Evolutionary conservation across 2,113 vertebrate species (phyloP).

Genomic region (Stercorarius parasiticus): DNA sequence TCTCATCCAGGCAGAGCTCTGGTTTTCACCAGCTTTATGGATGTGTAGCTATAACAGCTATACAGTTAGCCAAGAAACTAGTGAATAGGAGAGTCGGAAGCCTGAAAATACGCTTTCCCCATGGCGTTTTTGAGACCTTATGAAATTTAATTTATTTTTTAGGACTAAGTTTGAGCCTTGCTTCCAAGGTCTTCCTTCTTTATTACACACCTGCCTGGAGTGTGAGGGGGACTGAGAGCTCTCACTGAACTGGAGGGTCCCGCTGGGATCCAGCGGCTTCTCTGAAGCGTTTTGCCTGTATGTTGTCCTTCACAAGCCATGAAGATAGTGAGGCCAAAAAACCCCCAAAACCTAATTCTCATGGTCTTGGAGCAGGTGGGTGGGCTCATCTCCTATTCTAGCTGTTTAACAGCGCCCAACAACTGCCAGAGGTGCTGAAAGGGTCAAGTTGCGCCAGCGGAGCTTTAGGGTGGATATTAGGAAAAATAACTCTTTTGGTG

Average conservation of each 20-base stretch:
- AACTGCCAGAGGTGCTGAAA: neutral
- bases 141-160: neutral
- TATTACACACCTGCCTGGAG: neutral
- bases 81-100: neutral
- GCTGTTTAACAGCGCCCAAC: conserved; percentile 2
- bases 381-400: conserved; percentile 5
- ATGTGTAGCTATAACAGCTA: neutral
- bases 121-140: neutral
- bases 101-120: neutral
- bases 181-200: neutral
- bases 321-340: neutral
- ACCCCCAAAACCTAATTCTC: neutral
- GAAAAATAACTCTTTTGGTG: too few species aligned
- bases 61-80: neutral
- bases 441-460: neutral
- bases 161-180: neutral
- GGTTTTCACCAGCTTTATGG: neutral
- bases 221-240: conserved; percentile 8
- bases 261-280: neutral
- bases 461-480: neutral
- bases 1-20: neutral
- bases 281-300: neutral
- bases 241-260: neutral
- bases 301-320: conserved; percentile 12
- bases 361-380: neutral